These are phyloP conservation scores for Drosophila mimica DNA, from an alignment of 2,888 invertebrate genomes.

Conservation along the genomic window DNA sequence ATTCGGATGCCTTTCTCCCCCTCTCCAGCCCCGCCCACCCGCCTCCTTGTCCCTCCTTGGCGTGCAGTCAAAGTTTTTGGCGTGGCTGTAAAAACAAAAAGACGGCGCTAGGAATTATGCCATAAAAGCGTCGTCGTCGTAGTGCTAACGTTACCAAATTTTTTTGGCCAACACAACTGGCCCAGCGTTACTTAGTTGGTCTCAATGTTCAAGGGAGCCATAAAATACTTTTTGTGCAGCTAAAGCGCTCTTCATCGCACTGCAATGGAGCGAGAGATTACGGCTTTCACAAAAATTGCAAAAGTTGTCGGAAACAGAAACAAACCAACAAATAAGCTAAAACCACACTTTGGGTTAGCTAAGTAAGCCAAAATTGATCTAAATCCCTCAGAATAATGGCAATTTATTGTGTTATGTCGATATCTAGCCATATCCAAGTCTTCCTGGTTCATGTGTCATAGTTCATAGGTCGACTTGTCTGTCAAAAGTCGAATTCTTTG, in stretches of 20 bases:
- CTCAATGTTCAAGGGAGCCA: constrained; percentile 76
- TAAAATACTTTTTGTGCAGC: constrained; percentile 60
- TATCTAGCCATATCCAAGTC: neutral
- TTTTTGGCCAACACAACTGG: constrained; percentile 39
- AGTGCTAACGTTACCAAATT: constrained; percentile 37
- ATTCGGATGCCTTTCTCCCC: constrained; percentile 44
- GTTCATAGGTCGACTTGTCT: neutral
- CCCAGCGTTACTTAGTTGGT: constrained; percentile 51
- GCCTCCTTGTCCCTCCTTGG: neutral
- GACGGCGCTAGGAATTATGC: constrained; percentile 73
- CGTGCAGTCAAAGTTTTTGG: constrained; percentile 49
- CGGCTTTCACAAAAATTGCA: constrained; percentile 25
- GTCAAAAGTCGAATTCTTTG: neutral
- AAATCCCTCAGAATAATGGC: neutral
- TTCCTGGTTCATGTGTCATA: neutral
- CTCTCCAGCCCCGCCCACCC: neutral
- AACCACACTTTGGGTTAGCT: constrained; percentile 33
- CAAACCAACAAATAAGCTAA: constrained; percentile 51
- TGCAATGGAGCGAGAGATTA: constrained; percentile 35
- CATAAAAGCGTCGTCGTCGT: constrained; percentile 70
- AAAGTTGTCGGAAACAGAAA: constrained; percentile 29
- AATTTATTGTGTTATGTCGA: neutral
- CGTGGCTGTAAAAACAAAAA: constrained; percentile 62
- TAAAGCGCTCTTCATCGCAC: constrained; percentile 7
- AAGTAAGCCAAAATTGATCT: neutral